These are phyloP conservation scores for Schizotus pectinicornis DNA, from an alignment of 2,888 invertebrate genomes.

Conservation along the genomic window DNA sequence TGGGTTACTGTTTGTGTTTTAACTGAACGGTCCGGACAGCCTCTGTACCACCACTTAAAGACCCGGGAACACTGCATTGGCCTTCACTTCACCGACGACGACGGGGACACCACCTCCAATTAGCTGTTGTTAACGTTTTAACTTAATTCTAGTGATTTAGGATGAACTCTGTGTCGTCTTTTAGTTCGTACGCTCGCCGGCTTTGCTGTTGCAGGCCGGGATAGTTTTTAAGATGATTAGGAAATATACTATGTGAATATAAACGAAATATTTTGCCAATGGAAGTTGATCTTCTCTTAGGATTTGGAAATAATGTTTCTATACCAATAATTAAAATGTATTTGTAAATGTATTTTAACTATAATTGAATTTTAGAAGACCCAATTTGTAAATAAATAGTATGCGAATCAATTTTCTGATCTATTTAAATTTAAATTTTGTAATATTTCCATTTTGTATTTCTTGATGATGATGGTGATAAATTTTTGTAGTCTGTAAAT, in stretches of 20 bases:
- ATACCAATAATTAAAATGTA: slow-evolving; percentile 44
- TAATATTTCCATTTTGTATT: slow-evolving; percentile 51
- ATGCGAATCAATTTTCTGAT: slow-evolving; percentile 39
- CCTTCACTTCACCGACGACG: neutral
- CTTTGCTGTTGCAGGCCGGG: slow-evolving; percentile 43
- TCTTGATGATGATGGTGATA: slow-evolving; percentile 49
- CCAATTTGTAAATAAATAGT: slow-evolving; percentile 50
- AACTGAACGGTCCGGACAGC: neutral
- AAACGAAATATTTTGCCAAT: slow-evolving; percentile 49
- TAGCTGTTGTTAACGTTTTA: slow-evolving; percentile 22
- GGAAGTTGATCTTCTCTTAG: slow-evolving; percentile 53
- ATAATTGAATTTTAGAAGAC: slow-evolving; percentile 49
- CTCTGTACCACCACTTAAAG: too few relatives aligned
- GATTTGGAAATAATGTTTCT: slow-evolving; percentile 45
- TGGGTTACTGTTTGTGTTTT: slow-evolving; percentile 10
- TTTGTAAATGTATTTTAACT: slow-evolving; percentile 52
- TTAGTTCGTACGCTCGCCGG: slow-evolving; percentile 52
- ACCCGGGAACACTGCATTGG: neutral
- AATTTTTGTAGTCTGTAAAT: slow-evolving; percentile 55
- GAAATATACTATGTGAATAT: slow-evolving; percentile 41
- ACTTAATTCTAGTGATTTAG: slow-evolving; percentile 31
- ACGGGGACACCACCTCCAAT: slow-evolving; percentile 8
- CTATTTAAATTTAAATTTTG: slow-evolving; percentile 45
- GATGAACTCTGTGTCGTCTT: slow-evolving; percentile 32
- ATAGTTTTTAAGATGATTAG: slow-evolving; percentile 42